These are phyloP conservation scores for Tetragnatha montana DNA, from an alignment of 2,888 invertebrate species.

Conservation along the genomic window DNA sequence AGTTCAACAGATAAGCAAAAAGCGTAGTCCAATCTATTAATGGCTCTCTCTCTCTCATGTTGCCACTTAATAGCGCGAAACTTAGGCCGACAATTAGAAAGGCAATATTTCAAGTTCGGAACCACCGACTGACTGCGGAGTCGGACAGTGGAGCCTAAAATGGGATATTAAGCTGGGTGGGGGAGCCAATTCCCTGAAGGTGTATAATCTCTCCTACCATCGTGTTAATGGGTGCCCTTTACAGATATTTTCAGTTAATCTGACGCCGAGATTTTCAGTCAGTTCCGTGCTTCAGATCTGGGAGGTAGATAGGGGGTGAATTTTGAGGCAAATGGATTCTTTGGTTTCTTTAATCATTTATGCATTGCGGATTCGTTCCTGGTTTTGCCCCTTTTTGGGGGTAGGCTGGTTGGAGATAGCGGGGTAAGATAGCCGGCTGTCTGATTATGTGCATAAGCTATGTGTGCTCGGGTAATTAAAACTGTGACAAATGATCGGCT, in stretches of 20 bases:
- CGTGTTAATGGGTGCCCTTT: slow-evolving; percentile 60
- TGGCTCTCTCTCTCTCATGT: slow-evolving; percentile 16
- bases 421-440: slow-evolving; percentile 19
- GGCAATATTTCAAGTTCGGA: slow-evolving; percentile 62
- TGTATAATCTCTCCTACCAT: slow-evolving; percentile 59
- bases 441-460: slow-evolving; percentile 4
- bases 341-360: slow-evolving; percentile 51
- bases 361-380: slow-evolving; percentile 35
- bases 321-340: slow-evolving; percentile 46
- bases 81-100: slow-evolving; percentile 59
- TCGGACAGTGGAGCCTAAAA: slow-evolving; percentile 53
- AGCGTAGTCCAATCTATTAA: slow-evolving; percentile 55
- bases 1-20: slow-evolving; percentile 52
- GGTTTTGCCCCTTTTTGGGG: slow-evolving; percentile 21
- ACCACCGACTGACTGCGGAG: slow-evolving; percentile 31
- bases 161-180: slow-evolving; percentile 67
- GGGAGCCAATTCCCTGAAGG: slow-evolving; percentile 54
- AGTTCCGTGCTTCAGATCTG: slow-evolving; percentile 48
- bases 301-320: slow-evolving; percentile 39
- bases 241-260: slow-evolving; percentile 68
- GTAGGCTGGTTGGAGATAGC: slow-evolving; percentile 24
- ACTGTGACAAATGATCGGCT: slow-evolving; percentile 16
- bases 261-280: slow-evolving; percentile 47
- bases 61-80: slow-evolving; percentile 51
- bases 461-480: slow-evolving; percentile 27